Percentiles rank a stretch among this genome's conserved stretches.
Evolutionary conservation across 2,888 invertebrate species (phyloP).

Genomic region (Cheilosia vernalis): DNA sequence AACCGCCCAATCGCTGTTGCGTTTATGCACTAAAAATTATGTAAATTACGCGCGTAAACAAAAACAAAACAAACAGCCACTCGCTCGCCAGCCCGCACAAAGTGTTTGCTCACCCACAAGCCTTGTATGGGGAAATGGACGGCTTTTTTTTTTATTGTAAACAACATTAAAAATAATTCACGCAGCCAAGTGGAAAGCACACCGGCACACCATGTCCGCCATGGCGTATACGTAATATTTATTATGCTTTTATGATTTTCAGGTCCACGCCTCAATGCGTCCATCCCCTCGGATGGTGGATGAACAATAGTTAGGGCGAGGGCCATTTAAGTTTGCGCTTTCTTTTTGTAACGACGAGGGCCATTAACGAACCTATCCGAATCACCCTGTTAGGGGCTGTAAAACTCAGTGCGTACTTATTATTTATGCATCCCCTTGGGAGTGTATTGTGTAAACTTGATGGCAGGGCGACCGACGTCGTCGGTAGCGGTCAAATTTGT

Average conservation of each 20-base stretch:
- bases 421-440: neutral
- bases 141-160: neutral
- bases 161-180: slow-evolving; percentile 40
- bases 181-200: slow-evolving; percentile 52
- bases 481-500: slow-evolving; percentile 17
- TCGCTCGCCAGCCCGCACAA: slow-evolving; percentile 8
- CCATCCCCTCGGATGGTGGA: slow-evolving; percentile 20
- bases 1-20: slow-evolving; percentile 44
- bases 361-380: slow-evolving; percentile 33
- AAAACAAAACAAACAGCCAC: neutral
- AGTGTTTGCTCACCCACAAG: slow-evolving; percentile 10
- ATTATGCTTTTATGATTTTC: slow-evolving; percentile 57
- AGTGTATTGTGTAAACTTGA: slow-evolving; percentile 13
- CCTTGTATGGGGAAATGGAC: neutral
- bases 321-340: slow-evolving; percentile 13
- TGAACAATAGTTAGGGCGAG: neutral
- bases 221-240: slow-evolving; percentile 69
- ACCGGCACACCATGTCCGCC: slow-evolving; percentile 40
- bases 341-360: slow-evolving; percentile 24
- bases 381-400: slow-evolving; percentile 27
- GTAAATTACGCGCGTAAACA: slow-evolving; percentile 58
- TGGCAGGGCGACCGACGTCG: slow-evolving; percentile 12
- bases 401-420: slow-evolving; percentile 17
- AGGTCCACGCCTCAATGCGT: slow-evolving; percentile 42
- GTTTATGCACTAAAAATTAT: slow-evolving; percentile 69